Base-by-base conservation (phyloP, 2,797 vertebrate species). In the Rhinella marina region DNA sequence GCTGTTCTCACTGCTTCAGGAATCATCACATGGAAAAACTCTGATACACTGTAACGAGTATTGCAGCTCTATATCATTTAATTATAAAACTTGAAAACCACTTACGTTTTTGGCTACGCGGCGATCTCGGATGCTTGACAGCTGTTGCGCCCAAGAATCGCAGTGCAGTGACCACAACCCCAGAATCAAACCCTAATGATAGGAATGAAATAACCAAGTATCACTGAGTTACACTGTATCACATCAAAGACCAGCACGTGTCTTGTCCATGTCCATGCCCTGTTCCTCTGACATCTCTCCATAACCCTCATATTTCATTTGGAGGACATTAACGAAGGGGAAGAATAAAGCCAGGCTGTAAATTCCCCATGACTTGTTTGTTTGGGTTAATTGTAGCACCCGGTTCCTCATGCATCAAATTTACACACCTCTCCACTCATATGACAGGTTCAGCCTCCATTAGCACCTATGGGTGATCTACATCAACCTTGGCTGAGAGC, bases 311-410 rank as follows among this genome's bases (percentile, higher is more conserved):
- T 52, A 59, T 66, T 84, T 7, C 84, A 73, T 81, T 57, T 61
- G 11, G 50, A 88, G 87, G 82, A 70, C 82, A 81, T 54, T 73
- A 84, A n/a, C 7, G 81, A 75, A 88, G 87, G 82, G 59, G 64
- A 85, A 81, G 41, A 81, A 61, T 75, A 81, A 84, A 52, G 59
- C 52, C 32, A 29, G 54, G 61, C n/a, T 68, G 56, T 84, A 72
- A 79, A 85, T 85, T 88, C 73, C 52, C 10, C 62, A n/a, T 9
- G 14, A 77, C 64, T 27, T 80, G 57, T 88, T 70, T 83, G 86
- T 88, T 82, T 84, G 82, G 81, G 81, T 80, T 84, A 84, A 80
- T 88, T 79, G 87, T 79, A 32, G 27, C 77, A 48, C 41, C 29
- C 62, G 7, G 54, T 56, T 61, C 29, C 72, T 64, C 81, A 88